Evolutionary conservation across 2,113 vertebrate species (phyloP).

Genomic region (Mandrillus leucophaeus): DNA sequence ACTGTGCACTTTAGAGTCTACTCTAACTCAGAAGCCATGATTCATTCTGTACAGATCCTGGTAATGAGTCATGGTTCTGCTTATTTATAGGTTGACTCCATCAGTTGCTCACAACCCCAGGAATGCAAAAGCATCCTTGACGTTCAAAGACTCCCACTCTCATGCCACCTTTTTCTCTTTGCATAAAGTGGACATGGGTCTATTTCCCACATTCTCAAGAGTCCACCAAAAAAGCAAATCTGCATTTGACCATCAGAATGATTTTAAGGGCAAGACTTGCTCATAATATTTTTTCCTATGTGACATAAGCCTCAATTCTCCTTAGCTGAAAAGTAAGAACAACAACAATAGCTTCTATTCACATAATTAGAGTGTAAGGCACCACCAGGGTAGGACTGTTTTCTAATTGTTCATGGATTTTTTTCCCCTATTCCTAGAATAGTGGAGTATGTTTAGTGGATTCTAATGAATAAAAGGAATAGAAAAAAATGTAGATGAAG

Average conservation of each 20-base stretch:
- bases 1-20: background rate
- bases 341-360: background rate
- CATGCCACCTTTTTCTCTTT: background rate
- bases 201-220: background rate
- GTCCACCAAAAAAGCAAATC: background rate
- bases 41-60: background rate
- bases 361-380: background rate
- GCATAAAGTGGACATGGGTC: background rate
- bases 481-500: background rate
- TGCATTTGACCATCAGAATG: background rate
- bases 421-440: background rate
- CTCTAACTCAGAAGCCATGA: background rate
- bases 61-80: conserved; percentile 31
- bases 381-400: background rate
- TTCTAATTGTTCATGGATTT: background rate
- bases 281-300: background rate
- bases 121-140: background rate
- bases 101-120: conserved; percentile 49
- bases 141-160: background rate
- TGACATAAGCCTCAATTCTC: background rate
- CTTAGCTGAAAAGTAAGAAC: background rate
- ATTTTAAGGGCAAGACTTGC: background rate
- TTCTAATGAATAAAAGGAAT: background rate
- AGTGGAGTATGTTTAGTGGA: background rate
- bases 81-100: conserved; percentile 33